Evolutionary conservation across 1,140 invertebrate genomes (phyloP).

Genomic region (Polypedilum vanderplanki): DNA sequence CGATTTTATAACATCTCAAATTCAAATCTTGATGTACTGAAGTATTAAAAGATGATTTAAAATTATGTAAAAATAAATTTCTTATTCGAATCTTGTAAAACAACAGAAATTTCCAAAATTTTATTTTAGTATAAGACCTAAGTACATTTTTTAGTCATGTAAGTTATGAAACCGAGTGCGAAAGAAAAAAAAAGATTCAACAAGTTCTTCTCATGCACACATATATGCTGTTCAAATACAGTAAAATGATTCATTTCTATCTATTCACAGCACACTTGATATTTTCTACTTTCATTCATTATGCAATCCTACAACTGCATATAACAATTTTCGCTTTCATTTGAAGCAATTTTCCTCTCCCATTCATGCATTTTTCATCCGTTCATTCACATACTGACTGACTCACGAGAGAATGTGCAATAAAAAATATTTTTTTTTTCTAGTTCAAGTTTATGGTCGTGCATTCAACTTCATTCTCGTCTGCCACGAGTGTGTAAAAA

Average conservation of each 20-base stretch:
- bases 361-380: too few species aligned
- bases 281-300: not conserved
- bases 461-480: not conserved
- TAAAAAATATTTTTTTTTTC: not conserved
- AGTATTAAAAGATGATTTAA: too few species aligned
- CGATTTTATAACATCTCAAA: too few species aligned
- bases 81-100: too few species aligned
- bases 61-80: too few species aligned
- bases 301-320: not conserved
- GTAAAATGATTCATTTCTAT: too few species aligned
- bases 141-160: too few species aligned
- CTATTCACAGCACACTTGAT: too few species aligned
- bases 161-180: not conserved
- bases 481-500: not conserved
- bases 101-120: too few species aligned
- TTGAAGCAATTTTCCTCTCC: not conserved
- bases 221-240: not conserved
- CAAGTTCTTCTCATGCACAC: not conserved
- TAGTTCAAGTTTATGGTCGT: constrained; percentile 22
- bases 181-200: not conserved
- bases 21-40: too few species aligned
- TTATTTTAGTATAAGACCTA: too few species aligned
- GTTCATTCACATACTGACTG: too few species aligned
- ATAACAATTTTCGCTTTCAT: constrained; percentile 9
- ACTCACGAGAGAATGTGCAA: not conserved